These are phyloP conservation scores for Heteromormyrus szaboi DNA, from an alignment of 2,797 vertebrate genomes.

Conservation along the genomic window DNA sequence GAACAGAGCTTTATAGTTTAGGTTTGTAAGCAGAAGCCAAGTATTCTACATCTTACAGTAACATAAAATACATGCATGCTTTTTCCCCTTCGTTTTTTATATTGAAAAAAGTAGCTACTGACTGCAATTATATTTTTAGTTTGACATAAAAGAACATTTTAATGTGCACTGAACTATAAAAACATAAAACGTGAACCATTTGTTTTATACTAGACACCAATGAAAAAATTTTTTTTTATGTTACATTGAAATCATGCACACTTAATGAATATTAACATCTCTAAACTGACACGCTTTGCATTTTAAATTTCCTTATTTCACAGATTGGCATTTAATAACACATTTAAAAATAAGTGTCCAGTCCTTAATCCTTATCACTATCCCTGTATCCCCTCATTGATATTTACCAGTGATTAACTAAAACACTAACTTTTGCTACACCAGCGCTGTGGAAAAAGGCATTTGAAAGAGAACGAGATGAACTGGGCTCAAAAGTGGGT, in stretches of 20 bases:
- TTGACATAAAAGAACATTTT: neutral
- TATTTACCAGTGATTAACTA: neutral
- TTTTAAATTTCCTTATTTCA: neutral
- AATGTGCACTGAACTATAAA: neutral
- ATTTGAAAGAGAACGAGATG: neutral
- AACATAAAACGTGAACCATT: neutral
- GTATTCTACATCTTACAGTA: neutral
- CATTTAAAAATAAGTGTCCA: neutral
- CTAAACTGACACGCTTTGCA: neutral
- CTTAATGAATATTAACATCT: neutral
- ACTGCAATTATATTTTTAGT: neutral
- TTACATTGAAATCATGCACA: neutral
- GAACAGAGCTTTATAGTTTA: neutral
- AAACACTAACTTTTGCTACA: neutral
- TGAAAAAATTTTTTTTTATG: neutral
- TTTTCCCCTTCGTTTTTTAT: neutral
- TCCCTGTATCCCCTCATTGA: neutral
- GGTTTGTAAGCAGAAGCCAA: neutral
- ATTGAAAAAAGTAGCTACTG: neutral
- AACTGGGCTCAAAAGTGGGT: neutral
- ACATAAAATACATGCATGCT: neutral
- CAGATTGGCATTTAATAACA: neutral
- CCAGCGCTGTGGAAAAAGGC: neutral
- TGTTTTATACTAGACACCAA: neutral
- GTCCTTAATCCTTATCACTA: neutral